phyloP scores from a whole-genome alignment of 2,113 vertebrate genomes.

The Thalassoma bifasciatum region DNA sequence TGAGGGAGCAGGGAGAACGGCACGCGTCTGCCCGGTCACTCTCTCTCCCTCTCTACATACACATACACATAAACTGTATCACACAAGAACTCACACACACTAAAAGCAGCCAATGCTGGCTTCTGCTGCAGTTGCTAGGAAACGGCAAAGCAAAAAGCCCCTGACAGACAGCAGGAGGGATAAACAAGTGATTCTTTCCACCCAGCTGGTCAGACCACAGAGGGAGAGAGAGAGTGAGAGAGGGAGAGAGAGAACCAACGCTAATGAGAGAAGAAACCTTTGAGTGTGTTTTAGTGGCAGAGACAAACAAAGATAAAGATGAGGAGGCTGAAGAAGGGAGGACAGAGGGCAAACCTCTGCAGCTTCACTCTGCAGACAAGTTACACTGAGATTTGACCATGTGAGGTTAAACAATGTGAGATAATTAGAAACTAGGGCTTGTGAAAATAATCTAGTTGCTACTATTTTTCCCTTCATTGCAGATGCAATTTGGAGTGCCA shows the following conservation, averaged over 20 bases:
- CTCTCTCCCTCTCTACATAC: neutral
- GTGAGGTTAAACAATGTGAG: no score
- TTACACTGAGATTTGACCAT: neutral
- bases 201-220: conserved; percentile 57
- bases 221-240: conserved; percentile 17
- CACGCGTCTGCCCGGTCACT: conserved; percentile 15
- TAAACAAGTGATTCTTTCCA: conserved; percentile 72
- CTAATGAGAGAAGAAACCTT: neutral
- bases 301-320: neutral
- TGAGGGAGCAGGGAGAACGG: conserved; percentile 15
- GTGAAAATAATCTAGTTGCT: no score
- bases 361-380: neutral
- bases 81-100: neutral
- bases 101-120: conserved; percentile 33
- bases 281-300: neutral
- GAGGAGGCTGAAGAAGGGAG: neutral
- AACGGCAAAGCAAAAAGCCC: conserved; percentile 72
- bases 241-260: neutral
- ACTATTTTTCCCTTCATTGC: no score
- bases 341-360: neutral
- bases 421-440: no score
- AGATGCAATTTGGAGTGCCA: no score
- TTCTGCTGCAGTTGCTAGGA: conserved; percentile 79
- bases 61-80: conserved; percentile 5
- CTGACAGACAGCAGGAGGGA: conserved; percentile 53